phyloP scores from a whole-genome alignment of 2,888 invertebrate species.

The Hetaerina titia region DNA sequence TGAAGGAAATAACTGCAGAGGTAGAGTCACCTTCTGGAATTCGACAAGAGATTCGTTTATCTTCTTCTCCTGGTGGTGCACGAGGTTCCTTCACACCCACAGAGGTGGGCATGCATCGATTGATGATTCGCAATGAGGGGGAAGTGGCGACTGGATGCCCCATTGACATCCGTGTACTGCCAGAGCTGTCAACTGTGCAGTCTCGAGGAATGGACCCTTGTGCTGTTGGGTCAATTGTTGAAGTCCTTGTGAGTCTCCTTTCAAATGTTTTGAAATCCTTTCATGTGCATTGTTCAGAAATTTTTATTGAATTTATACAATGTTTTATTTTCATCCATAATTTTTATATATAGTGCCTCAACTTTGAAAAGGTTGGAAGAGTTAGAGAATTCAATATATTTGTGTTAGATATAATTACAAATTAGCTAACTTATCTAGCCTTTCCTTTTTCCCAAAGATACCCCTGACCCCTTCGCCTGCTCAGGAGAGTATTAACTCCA shows the following conservation, averaged over 20 bases:
- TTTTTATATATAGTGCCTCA: neutral
- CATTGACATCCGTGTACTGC: slow-evolving; percentile 90
- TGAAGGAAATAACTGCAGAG: slow-evolving; percentile 86
- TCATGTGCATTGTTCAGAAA: neutral
- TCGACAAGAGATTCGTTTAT: slow-evolving; percentile 80
- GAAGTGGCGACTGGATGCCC: slow-evolving; percentile 82
- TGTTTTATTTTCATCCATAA: neutral
- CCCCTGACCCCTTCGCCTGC: too few relatives aligned
- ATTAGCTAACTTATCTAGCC: too few relatives aligned
- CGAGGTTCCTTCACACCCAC: slow-evolving; percentile 92
- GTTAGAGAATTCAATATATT: too few relatives aligned
- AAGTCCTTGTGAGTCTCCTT: slow-evolving; percentile 86
- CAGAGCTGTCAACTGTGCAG: slow-evolving; percentile 91
- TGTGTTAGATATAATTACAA: too few relatives aligned
- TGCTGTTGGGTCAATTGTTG: slow-evolving; percentile 95
- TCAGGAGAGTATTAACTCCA: too few relatives aligned
- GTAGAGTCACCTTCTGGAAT: slow-evolving; percentile 89
- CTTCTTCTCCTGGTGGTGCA: slow-evolving; percentile 84
- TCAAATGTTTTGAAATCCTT: slow-evolving; percentile 55
- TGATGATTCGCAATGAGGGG: slow-evolving; percentile 81
- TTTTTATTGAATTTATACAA: neutral
- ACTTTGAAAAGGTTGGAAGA: too few relatives aligned
- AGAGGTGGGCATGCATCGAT: slow-evolving; percentile 95
- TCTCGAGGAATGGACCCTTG: slow-evolving; percentile 97
- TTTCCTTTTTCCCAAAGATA: too few relatives aligned